Percentiles rank a stretch among this genome's conserved stretches.
These are phyloP conservation scores for Drosophila nannoptera DNA, from an alignment of 1,140 invertebrate species.

Conservation along the genomic window DNA sequence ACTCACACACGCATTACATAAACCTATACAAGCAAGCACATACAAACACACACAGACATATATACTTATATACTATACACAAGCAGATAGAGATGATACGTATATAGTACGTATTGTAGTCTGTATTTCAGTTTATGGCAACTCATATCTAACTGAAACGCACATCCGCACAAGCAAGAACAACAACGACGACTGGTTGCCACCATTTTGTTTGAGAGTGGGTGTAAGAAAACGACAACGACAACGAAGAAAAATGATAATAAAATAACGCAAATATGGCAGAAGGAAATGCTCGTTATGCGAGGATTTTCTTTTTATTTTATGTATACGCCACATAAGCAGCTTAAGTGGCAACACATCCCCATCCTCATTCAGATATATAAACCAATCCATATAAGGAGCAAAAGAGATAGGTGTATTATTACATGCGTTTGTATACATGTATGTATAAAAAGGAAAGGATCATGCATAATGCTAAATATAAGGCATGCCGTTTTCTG, in stretches of 20 bases:
- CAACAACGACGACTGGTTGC: background rate
- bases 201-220: constrained; percentile 55
- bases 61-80: constrained; percentile 20
- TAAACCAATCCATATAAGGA: constrained; percentile 5
- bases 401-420: constrained; percentile 26
- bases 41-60: constrained; percentile 24
- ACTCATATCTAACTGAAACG: constrained; percentile 75
- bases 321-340: constrained; percentile 75
- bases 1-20: constrained; percentile 13
- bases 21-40: constrained; percentile 25
- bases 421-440: constrained; percentile 1
- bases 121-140: constrained; percentile 67
- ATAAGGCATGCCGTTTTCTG: constrained; percentile 28
- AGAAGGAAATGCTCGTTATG: constrained; percentile 73
- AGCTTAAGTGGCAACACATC: constrained; percentile 68
- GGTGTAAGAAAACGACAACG: constrained; percentile 31
- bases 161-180: constrained; percentile 31
- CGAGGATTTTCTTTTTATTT: constrained; percentile 73
- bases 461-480: constrained; percentile 69
- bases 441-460: constrained; percentile 51
- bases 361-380: constrained; percentile 6
- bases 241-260: constrained; percentile 66
- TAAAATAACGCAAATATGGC: constrained; percentile 79
- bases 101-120: constrained; percentile 11
- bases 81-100: constrained; percentile 26